phyloP scores from a whole-genome alignment of 2,113 vertebrate species.

The Microtus pennsylvanicus region DNA sequence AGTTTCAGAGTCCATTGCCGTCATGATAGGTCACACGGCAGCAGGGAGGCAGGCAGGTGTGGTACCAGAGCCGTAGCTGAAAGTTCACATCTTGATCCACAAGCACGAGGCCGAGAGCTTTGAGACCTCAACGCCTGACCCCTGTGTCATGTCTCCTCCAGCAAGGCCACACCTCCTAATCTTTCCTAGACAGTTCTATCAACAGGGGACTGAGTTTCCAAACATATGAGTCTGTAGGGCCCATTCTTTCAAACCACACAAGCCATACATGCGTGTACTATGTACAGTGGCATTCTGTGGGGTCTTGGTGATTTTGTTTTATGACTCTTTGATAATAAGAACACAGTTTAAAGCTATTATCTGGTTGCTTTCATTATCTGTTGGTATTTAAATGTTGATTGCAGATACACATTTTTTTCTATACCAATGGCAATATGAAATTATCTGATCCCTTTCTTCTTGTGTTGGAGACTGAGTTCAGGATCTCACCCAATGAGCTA shows the following conservation, averaged over 20 bases:
- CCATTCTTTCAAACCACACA: neutral
- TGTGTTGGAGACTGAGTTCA: neutral
- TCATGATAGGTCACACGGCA: neutral
- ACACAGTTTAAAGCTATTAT: neutral
- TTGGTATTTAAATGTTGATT: slow-evolving; percentile 25
- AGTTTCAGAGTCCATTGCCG: neutral
- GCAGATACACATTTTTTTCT: neutral
- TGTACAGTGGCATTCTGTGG: neutral
- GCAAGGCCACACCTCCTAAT: neutral
- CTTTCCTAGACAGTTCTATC: neutral
- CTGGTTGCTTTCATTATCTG: neutral
- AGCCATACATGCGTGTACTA: neutral
- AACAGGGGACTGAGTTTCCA: neutral
- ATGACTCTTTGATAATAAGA: neutral
- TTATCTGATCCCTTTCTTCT: neutral
- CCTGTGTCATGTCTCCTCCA: neutral
- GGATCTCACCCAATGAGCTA: neutral
- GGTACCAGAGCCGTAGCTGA: neutral
- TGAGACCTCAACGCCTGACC: neutral
- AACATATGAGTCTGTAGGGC: neutral
- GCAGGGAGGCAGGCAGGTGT: neutral
- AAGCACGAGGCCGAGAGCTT: neutral
- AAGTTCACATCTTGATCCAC: neutral
- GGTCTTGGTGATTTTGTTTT: neutral
- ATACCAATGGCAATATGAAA: slow-evolving; percentile 3